Evolutionary conservation across 2,888 invertebrate genomes (phyloP), one percentile per base, ranked within the genome.

Genomic region (Psylliodes chrysocephalus): DNA sequence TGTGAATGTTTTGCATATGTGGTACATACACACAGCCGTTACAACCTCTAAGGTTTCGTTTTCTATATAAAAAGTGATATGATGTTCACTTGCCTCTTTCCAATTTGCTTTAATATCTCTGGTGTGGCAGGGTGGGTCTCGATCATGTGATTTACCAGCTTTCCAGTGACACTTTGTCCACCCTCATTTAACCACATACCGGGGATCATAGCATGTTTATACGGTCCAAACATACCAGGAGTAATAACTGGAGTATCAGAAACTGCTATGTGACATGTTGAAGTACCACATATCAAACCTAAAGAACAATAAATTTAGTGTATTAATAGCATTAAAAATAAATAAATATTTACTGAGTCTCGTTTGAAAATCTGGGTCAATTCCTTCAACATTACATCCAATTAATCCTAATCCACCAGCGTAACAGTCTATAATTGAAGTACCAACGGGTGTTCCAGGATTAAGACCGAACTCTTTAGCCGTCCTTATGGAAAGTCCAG

Each of bases 381-480:
- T 76, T 15, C 79, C 81, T 63, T 82, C 81, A 30, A 86, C 87
- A 52, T 82, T 81, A 67, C 90, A 89, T 0, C 93, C 93, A 69
- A 94, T 88, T 86, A 94, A 88, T 15, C 95, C 96, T 63, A 98
- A 83, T 0, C 92, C 95, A 17, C 97, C 98, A 54, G 97, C 95
- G 84, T 98, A 96, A 0, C 97, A 97, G 84, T 98, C 98, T 71
- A 98, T 96, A 63, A 97, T 87, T 0, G 96, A 95, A n/a, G 93
- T 88, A 2, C 91, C 95, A 1, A 98, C 95, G 5, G 93, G 87
- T 12, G 90, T 95, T 6, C 90, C 90, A 4, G 87, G 83, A 8
- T 82, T 73, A 6, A 98, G 84, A 1, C 92, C 91, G 59, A 96
- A 81, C 71, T 88, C 86, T 18, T 77, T 71, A 1, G 96, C 95